Percentiles rank a stretch among this genome's conserved stretches.
Conservation (phyloP, 2,113 vertebrate genomes). For the Passer domesticus region DNA sequence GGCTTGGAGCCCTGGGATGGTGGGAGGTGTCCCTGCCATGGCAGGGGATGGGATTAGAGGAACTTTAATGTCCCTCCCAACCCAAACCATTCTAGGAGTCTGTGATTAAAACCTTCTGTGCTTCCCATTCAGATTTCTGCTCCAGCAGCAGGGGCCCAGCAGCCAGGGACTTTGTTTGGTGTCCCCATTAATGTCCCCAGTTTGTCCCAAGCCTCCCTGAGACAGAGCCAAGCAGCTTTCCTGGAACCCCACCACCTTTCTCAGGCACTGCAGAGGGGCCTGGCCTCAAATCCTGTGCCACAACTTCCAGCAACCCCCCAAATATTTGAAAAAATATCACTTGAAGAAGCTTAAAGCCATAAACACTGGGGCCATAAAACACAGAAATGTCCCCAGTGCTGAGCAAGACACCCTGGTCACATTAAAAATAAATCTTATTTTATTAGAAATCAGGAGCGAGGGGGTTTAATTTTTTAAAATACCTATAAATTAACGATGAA, state of each 20-base stretch:
- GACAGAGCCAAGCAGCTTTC: accelerated
- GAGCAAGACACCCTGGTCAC: accelerated
- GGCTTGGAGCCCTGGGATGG: background rate
- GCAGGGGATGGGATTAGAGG: background rate
- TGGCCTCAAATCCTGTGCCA: background rate
- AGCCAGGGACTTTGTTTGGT: background rate
- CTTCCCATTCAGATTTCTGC: background rate
- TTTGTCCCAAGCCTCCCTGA: accelerated
- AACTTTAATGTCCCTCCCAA: background rate
- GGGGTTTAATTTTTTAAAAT: background rate
- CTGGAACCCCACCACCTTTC: too few relatives aligned
- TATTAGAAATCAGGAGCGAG: background rate
- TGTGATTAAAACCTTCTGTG: background rate
- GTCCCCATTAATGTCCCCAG: background rate
- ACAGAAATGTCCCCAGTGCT: background rate
- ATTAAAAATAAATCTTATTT: background rate
- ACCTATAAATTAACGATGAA: background rate
- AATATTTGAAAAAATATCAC: background rate
- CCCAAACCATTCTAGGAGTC: background rate
- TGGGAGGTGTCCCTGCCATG: background rate
- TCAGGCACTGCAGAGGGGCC: background rate
- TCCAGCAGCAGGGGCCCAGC: background rate
- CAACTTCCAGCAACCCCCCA: background rate
- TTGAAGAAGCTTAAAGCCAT: background rate
- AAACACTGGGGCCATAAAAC: background rate